phyloP scores from a whole-genome alignment of 2,113 vertebrate species.

The Myiagra hebetior region DNA sequence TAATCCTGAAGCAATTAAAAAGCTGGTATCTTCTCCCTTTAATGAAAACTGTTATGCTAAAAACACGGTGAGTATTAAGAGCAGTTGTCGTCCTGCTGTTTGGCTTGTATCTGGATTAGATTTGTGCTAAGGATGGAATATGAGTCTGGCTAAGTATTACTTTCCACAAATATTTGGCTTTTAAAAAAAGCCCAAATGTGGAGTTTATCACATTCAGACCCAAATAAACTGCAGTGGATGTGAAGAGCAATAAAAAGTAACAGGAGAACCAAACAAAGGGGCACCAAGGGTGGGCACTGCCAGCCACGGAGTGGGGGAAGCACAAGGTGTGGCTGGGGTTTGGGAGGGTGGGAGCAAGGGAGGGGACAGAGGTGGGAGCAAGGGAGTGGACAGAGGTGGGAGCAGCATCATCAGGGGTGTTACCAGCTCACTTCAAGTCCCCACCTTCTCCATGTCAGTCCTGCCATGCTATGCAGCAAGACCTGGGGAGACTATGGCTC shows the following conservation, averaged over 20 bases:
- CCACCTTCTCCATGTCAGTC: background rate
- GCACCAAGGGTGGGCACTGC: background rate
- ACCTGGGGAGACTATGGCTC: background rate
- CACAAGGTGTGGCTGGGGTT: background rate
- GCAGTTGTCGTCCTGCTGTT: constrained; percentile 19
- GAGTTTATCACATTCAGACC: constrained; percentile 51
- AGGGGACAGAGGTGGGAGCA: background rate
- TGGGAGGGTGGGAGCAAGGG: background rate
- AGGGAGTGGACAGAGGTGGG: background rate
- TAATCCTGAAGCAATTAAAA: background rate
- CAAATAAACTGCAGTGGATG: background rate
- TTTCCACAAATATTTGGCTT: constrained; percentile 55
- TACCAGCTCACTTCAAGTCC: background rate
- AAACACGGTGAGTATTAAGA: background rate
- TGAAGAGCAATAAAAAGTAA: background rate
- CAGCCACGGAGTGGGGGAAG: accelerated
- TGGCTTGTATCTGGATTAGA: constrained; percentile 51
- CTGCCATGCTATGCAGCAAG: background rate
- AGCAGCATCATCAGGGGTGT: background rate
- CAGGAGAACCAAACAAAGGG: background rate
- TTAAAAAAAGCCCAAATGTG: background rate
- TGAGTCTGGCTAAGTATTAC: constrained; percentile 26
- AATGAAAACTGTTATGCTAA: background rate
- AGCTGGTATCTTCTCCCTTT: background rate
- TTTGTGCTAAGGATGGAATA: constrained; percentile 46